Base-by-base conservation (phyloP, 2,888 invertebrate genomes). In the Cabera pusaria region DNA sequence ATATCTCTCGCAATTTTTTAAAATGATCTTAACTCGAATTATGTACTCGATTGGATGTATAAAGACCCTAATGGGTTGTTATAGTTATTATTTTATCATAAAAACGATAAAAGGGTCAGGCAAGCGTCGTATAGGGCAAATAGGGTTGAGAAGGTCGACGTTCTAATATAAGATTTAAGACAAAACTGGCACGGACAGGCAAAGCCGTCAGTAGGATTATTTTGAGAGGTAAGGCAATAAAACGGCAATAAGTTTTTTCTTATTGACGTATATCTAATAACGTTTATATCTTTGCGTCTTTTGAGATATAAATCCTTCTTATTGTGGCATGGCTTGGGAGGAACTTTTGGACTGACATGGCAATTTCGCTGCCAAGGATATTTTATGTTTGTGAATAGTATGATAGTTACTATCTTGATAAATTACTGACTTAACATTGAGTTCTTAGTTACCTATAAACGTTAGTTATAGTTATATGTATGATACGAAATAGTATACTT, bases 221-320 rank as follows among this genome's bases (percentile, higher is more conserved):
- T 37, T 43, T 33, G 44, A 40, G 29, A 39, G 29, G 20, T 37
- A 35, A 48, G 40, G 40, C 26, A 37, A 42, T 44, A 42, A 44
- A 44, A 40, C 27, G 39, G 31, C 47, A 48, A 50, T 44, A 50
- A 40, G 37, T 48, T 50, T 37, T 38, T 33, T 43, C 40, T 42
- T 47, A 44, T 41, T 28, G 16, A 32, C 36, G 31, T 31, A 34
- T 31, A 35, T 34, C 20, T 40, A 40, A 40, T 40, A 40, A 34
- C 28, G 28, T 27, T 32, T 39, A 40, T 40, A 28, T 18, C 9
- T 28, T 19, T 32, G 10, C 33, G 32, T 28, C 33, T 20, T 14
- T 14, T 18, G 12, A 3, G 26, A 27, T 20, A 34, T 22, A 27
- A 42, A 44, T 16, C 36, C 22, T 34, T 34, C 23, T 33, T 41